Base-by-base conservation (phyloP, 2,797 vertebrate genomes). In the Neosilurus hyrtlii region DNA sequence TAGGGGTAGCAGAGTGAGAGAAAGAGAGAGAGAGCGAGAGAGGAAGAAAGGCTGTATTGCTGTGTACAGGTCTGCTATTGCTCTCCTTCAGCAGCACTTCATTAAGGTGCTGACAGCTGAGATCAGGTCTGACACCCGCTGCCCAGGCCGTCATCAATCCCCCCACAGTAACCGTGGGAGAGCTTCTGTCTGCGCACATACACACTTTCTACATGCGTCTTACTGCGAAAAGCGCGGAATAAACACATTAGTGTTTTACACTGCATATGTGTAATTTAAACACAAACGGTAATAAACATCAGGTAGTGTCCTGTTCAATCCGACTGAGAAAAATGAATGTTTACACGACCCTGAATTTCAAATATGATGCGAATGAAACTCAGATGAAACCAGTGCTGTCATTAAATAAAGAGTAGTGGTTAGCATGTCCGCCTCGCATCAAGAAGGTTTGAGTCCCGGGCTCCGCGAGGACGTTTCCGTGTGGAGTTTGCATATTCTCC, bases 21-120 rank as follows among this genome's bases (percentile, higher is more conserved):
- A 15, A 20, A 26, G n/a, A 72, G 80, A 49, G 9, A 49, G n/a
- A 20, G 73, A 73, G 43, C 81, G 67, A 30, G 73, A 77, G 74
- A 30, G 52, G 54, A 49, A 57, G 62, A 56, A 74, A 79, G 49
- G 62, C 70, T n/a, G 62, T 62, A 59, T 59, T 63, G 26, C 65
- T 49, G 65, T 77, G 77, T 73, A 56, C 79, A 71, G 78, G 62
- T 85, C 84, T 89, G 85, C n/a, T 86, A 71, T 57, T 79, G 78
- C 30, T 84, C 82, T 79, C n/a, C 54, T 74, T 65, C 74, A 76
- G 81, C 68, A 68, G 57, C 81, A 88, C 79, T 87, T 87, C 83
- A 89, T 88, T 86, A 86, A 6, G 43, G 78, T 35, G 84, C 62
- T 86, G 86, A 88, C 86, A 87, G 88, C 80, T 84, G 77, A 85